phyloP scores from a whole-genome alignment of 2,113 vertebrate species.

The Oophaga pumilio region DNA sequence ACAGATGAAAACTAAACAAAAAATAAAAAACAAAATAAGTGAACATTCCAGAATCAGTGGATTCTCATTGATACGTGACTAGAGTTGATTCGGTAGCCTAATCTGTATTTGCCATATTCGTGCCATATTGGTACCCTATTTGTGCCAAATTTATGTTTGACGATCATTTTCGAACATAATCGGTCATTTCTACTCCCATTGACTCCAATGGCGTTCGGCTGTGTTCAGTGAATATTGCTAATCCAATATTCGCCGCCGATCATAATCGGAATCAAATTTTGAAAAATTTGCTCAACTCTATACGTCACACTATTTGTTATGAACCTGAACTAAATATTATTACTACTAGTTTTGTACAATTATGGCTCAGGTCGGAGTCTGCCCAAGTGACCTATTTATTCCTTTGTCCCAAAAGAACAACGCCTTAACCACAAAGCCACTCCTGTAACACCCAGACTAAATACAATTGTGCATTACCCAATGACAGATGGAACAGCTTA shows the following conservation, averaged over 20 bases:
- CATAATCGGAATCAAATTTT: no score
- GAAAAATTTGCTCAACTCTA: no score
- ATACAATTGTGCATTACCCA: constrained; percentile 34
- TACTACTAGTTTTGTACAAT: neutral
- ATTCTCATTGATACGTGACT: neutral
- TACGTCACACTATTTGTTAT: neutral
- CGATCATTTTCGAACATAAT: no score
- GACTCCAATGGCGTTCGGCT: no score
- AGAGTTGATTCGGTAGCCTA: no score
- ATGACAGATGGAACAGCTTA: constrained; percentile 55
- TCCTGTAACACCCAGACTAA: constrained; percentile 38
- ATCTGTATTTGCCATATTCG: no score
- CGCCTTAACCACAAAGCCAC: constrained; percentile 33
- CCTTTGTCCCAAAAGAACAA: constrained; percentile 2
- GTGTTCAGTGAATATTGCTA: no score
- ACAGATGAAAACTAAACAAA: neutral
- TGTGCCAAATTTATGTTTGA: no score
- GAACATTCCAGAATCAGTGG: neutral
- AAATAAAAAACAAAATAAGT: neutral
- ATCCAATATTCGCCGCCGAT: no score
- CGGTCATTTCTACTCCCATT: no score
- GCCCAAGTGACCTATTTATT: neutral
- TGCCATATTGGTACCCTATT: no score
- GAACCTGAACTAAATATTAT: constrained; percentile 2
- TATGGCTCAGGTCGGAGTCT: neutral